Evolutionary conservation across 2,797 vertebrate genomes (phyloP).

Genomic region (Rhodeus uyekii): DNA sequence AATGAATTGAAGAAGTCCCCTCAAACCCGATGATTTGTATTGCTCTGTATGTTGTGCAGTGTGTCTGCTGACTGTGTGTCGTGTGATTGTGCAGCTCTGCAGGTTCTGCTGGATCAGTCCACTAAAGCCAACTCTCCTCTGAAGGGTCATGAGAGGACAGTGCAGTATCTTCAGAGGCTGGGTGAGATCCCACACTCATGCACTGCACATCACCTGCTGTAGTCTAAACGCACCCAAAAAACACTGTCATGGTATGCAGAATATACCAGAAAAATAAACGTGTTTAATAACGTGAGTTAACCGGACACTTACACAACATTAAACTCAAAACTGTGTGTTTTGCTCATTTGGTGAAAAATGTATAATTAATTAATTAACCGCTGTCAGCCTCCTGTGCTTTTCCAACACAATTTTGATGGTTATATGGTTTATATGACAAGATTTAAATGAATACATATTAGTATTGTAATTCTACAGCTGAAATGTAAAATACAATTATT

Average conservation of each 20-base stretch:
- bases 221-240: no score
- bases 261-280: no score
- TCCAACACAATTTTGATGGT: not conserved
- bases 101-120: constrained; percentile 96
- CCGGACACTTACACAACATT: no score
- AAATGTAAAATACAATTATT: not conserved
- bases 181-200: constrained; percentile 71
- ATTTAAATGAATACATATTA: no score
- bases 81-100: constrained; percentile 79
- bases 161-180: constrained; percentile 95
- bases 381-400: no score
- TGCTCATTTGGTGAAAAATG: no score
- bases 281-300: no score
- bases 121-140: constrained; percentile 98
- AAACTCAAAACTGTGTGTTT: no score
- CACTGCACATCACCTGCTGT: not conserved
- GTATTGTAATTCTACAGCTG: not conserved
- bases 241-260: no score
- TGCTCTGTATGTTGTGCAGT: not conserved
- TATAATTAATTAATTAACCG: no score
- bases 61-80: not conserved
- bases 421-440: no score
- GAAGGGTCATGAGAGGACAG: constrained; percentile 97
- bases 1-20: not conserved
- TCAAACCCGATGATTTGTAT: not conserved